These are phyloP conservation scores for Zapornia atra DNA, from an alignment of 2,113 vertebrate species.

Conservation along the genomic window DNA sequence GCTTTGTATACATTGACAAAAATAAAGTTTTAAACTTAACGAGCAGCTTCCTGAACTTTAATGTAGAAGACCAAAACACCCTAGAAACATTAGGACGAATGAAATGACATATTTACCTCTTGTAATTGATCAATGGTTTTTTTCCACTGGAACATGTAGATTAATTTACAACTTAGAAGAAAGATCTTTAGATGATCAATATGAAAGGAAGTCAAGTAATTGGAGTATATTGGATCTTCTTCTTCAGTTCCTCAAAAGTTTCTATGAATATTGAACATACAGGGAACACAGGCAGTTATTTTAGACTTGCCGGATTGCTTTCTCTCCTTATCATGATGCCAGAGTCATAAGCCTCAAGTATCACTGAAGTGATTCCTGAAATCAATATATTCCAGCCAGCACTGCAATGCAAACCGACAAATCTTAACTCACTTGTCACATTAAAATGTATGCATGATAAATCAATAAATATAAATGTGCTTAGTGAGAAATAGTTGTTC, in stretches of 20 bases:
- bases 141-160: neutral
- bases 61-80: neutral
- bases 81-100: neutral
- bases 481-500: neutral
- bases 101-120: neutral
- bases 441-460: slow-evolving; percentile 38
- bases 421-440: neutral
- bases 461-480: neutral
- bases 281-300: neutral
- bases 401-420: neutral
- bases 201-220: neutral
- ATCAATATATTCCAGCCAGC: neutral
- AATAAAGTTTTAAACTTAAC: neutral
- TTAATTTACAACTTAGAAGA: neutral
- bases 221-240: neutral
- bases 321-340: neutral
- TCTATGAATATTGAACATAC: neutral
- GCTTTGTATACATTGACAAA: neutral
- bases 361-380: neutral
- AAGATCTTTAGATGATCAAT: neutral
- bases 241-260: neutral
- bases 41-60: neutral
- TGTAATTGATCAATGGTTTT: neutral
- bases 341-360: neutral
- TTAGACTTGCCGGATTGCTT: neutral